These are phyloP conservation scores for Drosophila histrio DNA, from an alignment of 2,888 invertebrate species.

Conservation along the genomic window DNA sequence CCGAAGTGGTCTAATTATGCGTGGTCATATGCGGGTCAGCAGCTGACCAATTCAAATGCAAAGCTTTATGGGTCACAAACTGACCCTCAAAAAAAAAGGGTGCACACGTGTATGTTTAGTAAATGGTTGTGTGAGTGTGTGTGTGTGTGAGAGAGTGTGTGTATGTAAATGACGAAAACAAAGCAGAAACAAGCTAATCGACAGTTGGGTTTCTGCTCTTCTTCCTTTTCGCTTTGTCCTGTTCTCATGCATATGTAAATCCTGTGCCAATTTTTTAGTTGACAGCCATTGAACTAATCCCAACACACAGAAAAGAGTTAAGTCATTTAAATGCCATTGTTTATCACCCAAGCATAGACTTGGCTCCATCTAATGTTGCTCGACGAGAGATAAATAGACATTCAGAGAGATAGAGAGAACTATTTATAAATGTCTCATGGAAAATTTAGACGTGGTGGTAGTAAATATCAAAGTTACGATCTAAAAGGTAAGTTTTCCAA, in stretches of 20 bases:
- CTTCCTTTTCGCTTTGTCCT: background rate
- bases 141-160: background rate
- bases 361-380: background rate
- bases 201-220: conserved; percentile 12
- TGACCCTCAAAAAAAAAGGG: conserved; percentile 22
- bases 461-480: no score
- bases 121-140: background rate
- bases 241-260: conserved; percentile 39
- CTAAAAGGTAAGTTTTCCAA: no score
- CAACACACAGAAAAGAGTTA: conserved; percentile 3
- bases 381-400: background rate
- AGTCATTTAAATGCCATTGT: conserved; percentile 17
- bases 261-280: conserved; percentile 30
- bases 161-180: conserved; percentile 12
- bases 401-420: background rate
- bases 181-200: conserved; percentile 34
- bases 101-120: conserved; percentile 23
- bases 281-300: conserved; percentile 2
- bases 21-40: conserved; percentile 65
- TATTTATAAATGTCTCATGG: no score
- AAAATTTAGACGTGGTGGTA: no score
- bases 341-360: background rate
- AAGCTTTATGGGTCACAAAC: conserved; percentile 32
- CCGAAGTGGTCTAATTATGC: conserved; percentile 66
- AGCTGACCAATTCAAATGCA: conserved; percentile 35